Evolutionary conservation across 2,888 invertebrate genomes (phyloP).

Genomic region (Sipha maydis): DNA sequence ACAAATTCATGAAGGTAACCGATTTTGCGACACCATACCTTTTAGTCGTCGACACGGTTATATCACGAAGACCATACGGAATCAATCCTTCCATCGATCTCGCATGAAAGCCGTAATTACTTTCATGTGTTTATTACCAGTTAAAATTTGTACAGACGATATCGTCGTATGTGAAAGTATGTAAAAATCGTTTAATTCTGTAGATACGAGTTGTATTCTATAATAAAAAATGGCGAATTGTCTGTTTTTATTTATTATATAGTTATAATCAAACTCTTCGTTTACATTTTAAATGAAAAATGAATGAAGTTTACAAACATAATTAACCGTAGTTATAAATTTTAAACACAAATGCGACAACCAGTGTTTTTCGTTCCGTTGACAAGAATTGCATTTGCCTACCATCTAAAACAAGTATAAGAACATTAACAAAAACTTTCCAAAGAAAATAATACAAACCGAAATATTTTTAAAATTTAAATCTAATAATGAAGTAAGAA

Average conservation of each 20-base stretch:
- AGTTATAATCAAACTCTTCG: background rate
- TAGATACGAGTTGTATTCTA: too few relatives aligned
- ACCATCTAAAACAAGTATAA: background rate
- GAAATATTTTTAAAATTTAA: background rate
- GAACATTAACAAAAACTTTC: background rate
- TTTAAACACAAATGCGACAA: background rate
- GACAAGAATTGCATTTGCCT: background rate
- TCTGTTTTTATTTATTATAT: background rate
- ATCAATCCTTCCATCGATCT: too few relatives aligned
- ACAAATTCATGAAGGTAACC: too few relatives aligned
- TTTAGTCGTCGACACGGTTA: too few relatives aligned
- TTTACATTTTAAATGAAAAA: slow-evolving; percentile 1
- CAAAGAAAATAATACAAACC: background rate
- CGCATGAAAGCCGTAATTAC: too few relatives aligned
- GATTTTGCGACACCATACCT: too few relatives aligned
- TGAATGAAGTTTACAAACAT: background rate
- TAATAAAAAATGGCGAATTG: background rate
- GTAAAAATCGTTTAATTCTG: too few relatives aligned
- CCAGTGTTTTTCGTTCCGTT: background rate
- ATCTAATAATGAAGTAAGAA: background rate
- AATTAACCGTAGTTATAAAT: slow-evolving; percentile 5
- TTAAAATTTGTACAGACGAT: too few relatives aligned
- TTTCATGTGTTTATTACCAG: too few relatives aligned
- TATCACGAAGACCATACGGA: too few relatives aligned
- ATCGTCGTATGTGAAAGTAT: too few relatives aligned